Evolutionary conservation across 30 jellyfish, hydroid and myxozoan species (phyloP), one percentile per base, ranked within the genome.

Genomic region (Phacellophora camtschatica): DNA sequence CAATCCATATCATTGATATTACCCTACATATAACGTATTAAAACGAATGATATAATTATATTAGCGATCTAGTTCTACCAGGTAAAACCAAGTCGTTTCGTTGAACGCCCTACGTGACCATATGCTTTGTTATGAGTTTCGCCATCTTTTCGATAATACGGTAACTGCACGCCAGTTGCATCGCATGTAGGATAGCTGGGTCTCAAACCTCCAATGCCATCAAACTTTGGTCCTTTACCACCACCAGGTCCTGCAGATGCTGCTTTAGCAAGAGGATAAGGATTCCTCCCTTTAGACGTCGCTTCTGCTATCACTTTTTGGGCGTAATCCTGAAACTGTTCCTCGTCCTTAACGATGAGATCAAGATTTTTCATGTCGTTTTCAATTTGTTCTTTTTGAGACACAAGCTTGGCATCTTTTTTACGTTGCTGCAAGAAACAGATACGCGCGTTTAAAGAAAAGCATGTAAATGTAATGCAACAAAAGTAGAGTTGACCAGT

Each of bases 241-340:
- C 99, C 99, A 6, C 99, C 99, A 12, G 99, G 97, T 8, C 99
- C 99, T 57, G 94, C 95, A 24, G 73, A 72, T 2, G 96, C 96
- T 1, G 95, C 99, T 73, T 93, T 93, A 2, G 70, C 81, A 11
- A 93, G 90, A 1, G 96, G 96, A 61, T 53, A 85, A 2, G 96
- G 90, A 72, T 93, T 86, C 34, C 99, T 82, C 11, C 83, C 95
- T 18, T 71, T 79, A 16, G 74, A 49, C 24, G 55, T 67, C 3
- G 99, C 99, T 13, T 78, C 95, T 0, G 81, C 61, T 12, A 93
- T 93, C 10, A 93, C 99, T 30, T 81, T 61, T 31, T 81, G 46
- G 3, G 99, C 99, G 57, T 93, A 93, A 1, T 74, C 96, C 56
- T 86, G 97, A 53, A 93, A 93, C 25, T 79, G 83, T 23, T 93